These are phyloP conservation scores for Melanogrammus aeglefinus DNA, from an alignment of 2,797 vertebrate species.

Conservation along the genomic window DNA sequence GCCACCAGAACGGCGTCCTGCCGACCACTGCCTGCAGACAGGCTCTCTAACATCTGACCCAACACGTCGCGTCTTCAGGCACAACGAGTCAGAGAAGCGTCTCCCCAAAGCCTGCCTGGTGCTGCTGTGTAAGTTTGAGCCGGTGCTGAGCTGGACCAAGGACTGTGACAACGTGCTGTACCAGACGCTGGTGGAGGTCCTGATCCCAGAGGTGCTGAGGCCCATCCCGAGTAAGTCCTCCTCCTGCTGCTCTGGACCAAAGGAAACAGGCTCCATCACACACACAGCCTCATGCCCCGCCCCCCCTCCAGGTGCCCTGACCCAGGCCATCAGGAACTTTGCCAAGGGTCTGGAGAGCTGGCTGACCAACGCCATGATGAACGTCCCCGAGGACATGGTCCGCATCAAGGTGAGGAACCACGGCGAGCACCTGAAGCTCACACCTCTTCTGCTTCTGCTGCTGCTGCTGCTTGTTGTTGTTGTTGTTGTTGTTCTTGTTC, in stretches of 20 bases:
- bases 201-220: conserved; percentile 88
- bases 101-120: conserved; percentile 85
- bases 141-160: conserved; percentile 83
- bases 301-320: conserved; percentile 87
- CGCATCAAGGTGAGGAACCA: conserved; percentile 79
- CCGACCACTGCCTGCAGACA: too few relatives aligned
- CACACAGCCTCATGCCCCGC: background rate
- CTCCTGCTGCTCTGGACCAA: background rate
- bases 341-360: conserved; percentile 92
- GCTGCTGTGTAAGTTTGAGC: conserved; percentile 87
- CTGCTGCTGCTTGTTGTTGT: too few relatives aligned
- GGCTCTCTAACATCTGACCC: too few relatives aligned
- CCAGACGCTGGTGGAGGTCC: conserved; percentile 90
- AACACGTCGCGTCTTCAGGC: conserved; percentile 53
- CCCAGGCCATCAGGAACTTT: conserved; percentile 94
- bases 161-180: conserved; percentile 90
- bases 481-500: too few relatives aligned
- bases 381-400: conserved; percentile 95
- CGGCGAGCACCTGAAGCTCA: too few relatives aligned
- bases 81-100: conserved; percentile 87
- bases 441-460: too few relatives aligned
- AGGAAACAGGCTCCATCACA: too few relatives aligned
- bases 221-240: conserved; percentile 88
- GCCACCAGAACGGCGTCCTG: too few relatives aligned
- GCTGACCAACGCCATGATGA: conserved; percentile 90